Conservation (phyloP, 2,113 vertebrate genomes). For the Halcyon malimbica region DNA sequence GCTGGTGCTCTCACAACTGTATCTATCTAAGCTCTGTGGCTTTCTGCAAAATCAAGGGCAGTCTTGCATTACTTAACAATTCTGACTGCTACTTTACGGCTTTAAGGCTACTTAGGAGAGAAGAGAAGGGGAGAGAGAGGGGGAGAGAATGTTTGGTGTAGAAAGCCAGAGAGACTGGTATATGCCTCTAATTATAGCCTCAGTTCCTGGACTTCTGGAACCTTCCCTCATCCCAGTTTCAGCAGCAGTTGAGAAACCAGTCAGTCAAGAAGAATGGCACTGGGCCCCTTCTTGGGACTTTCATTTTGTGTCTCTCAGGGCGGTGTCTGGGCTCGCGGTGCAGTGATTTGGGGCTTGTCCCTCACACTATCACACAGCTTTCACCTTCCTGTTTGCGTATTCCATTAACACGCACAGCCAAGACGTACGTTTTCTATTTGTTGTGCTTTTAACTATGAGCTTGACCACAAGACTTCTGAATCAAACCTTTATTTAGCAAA, state of each 20-base stretch:
- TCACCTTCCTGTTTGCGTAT: not conserved
- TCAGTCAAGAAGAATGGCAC: not conserved
- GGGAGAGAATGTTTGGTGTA: not conserved
- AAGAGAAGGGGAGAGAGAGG: not conserved
- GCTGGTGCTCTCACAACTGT: not conserved
- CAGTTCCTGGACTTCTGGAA: not conserved
- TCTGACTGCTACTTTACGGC: no score
- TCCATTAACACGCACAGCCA: not conserved
- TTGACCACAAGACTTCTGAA: not conserved
- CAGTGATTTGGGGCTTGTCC: no score
- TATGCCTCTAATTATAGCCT: not conserved
- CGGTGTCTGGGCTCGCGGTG: no score
- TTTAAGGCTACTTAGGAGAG: not conserved
- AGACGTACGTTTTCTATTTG: not conserved
- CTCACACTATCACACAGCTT: not conserved
- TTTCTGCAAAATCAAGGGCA: not conserved
- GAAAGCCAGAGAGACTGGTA: not conserved
- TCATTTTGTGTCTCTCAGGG: no score
- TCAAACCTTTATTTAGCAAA: not conserved
- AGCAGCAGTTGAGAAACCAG: not conserved
- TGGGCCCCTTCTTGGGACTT: no score
- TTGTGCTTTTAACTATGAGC: not conserved
- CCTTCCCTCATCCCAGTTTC: not conserved
- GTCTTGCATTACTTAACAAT: no score
- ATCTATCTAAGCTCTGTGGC: not conserved